Evolutionary conservation across 2,888 invertebrate genomes (phyloP).

Genomic region (Drosophila merina): DNA sequence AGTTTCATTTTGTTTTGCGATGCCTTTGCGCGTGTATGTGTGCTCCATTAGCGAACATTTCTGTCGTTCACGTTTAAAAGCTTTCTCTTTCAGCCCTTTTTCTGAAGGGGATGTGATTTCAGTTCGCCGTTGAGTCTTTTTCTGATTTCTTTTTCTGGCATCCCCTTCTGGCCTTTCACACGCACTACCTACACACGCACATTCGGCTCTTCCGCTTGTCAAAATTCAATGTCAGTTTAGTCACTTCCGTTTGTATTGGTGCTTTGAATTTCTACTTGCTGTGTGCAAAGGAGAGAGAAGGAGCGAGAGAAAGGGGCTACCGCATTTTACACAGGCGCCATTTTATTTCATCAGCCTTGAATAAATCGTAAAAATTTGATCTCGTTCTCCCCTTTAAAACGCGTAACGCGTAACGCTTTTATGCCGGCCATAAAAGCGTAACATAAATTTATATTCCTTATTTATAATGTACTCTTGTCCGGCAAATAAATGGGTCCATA

Average conservation of each 20-base stretch:
- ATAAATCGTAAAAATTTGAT: conserved; percentile 51
- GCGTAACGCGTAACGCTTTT: conserved; percentile 34
- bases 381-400: conserved; percentile 34
- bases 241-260: conserved; percentile 41
- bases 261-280: background rate
- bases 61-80: conserved; percentile 64
- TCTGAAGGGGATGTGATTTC: conserved; percentile 9
- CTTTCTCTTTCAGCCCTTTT: conserved; percentile 81
- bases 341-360: conserved; percentile 54
- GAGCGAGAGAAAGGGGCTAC: conserved; percentile 22
- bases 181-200: conserved; percentile 3
- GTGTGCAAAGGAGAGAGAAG: conserved; percentile 16
- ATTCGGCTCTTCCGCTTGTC: conserved; percentile 59
- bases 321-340: conserved; percentile 61
- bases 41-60: conserved; percentile 69
- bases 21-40: conserved; percentile 39
- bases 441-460: conserved; percentile 13
- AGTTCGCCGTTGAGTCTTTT: conserved; percentile 2
- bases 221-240: conserved; percentile 79
- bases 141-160: conserved; percentile 15
- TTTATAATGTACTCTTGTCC: conserved; percentile 10
- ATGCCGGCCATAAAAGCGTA: conserved; percentile 28
- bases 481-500: conserved; percentile 22
- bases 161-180: background rate
- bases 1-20: conserved; percentile 72